These are phyloP conservation scores for Oceanodroma leucorhoa DNA, from an alignment of 2,797 vertebrate genomes.

Conservation along the genomic window DNA sequence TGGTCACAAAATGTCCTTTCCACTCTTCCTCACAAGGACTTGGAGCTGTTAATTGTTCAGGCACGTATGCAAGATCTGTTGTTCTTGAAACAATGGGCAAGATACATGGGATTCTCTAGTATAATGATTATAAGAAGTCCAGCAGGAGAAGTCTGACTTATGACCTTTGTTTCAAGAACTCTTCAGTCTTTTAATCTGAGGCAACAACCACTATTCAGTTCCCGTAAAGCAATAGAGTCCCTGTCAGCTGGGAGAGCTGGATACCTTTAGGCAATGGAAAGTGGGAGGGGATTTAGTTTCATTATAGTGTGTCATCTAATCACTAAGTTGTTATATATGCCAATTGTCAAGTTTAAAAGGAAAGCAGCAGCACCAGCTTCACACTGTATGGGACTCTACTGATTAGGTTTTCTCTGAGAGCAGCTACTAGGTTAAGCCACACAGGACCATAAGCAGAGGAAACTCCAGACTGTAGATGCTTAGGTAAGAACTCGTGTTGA, in stretches of 20 bases:
- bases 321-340: not conserved
- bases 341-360: not conserved
- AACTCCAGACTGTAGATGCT: not conserved
- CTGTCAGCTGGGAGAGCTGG: not conserved
- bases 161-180: not conserved
- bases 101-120: not conserved
- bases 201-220: not conserved
- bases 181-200: not conserved
- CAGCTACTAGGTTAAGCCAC: not conserved
- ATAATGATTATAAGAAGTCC: not conserved
- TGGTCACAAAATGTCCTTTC: not conserved
- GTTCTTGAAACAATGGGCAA: not conserved
- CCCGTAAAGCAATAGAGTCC: not conserved
- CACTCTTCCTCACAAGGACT: not conserved
- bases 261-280: not conserved
- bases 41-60: not conserved
- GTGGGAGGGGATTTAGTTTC: not conserved
- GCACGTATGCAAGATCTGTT: accelerated
- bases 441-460: not conserved
- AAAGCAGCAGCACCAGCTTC: not conserved
- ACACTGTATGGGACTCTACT: not conserved
- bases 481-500: not conserved
- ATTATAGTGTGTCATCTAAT: not conserved
- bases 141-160: not conserved
- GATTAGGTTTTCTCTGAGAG: not conserved